These are phyloP conservation scores for Drosophila pseudotakahashii DNA, from an alignment of 2,888 invertebrate species.

Conservation along the genomic window DNA sequence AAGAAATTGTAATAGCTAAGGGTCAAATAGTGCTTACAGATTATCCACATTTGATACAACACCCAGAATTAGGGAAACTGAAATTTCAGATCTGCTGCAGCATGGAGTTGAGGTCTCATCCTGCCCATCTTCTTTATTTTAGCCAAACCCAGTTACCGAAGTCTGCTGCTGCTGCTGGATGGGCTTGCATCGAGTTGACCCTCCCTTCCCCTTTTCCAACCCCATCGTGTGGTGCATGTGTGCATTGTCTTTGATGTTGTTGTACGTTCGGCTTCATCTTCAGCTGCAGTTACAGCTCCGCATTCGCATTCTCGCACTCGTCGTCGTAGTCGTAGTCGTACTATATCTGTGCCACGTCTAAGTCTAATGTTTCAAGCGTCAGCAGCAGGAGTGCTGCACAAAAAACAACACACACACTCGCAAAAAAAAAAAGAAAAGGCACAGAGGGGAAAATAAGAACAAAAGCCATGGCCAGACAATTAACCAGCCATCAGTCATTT, in stretches of 20 bases:
- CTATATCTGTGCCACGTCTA: conserved; percentile 66
- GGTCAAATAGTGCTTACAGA: conserved; percentile 19
- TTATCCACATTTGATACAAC: conserved; percentile 18
- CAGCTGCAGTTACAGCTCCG: conserved; percentile 49
- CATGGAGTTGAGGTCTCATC: conserved; percentile 23
- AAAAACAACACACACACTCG: conserved; percentile 23
- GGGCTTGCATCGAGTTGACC: conserved; percentile 28
- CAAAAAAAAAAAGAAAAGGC: conserved; percentile 11
- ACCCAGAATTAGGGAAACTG: conserved; percentile 30
- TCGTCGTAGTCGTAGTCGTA: conserved; percentile 12
- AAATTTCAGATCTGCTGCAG: conserved; percentile 19
- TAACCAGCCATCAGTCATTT: conserved; percentile 79
- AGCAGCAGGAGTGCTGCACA: conserved; percentile 65
- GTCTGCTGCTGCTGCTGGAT: conserved; percentile 16
- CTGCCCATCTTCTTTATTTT: conserved; percentile 2
- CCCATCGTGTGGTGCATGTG: conserved; percentile 23
- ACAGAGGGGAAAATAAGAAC: conserved; percentile 37
- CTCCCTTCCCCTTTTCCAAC: conserved; percentile 2
- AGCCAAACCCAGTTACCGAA: conserved; percentile 30
- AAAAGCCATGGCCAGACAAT: conserved; percentile 73
- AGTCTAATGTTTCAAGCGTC: conserved; percentile 76
- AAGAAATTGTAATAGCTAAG: conserved; percentile 4
- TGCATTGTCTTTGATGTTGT: conserved; percentile 68
- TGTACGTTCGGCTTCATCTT: conserved; percentile 36
- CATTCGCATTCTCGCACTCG: conserved; percentile 3